Evolutionary conservation across 2,888 invertebrate genomes (phyloP).

Genomic region (Amiota minor): DNA sequence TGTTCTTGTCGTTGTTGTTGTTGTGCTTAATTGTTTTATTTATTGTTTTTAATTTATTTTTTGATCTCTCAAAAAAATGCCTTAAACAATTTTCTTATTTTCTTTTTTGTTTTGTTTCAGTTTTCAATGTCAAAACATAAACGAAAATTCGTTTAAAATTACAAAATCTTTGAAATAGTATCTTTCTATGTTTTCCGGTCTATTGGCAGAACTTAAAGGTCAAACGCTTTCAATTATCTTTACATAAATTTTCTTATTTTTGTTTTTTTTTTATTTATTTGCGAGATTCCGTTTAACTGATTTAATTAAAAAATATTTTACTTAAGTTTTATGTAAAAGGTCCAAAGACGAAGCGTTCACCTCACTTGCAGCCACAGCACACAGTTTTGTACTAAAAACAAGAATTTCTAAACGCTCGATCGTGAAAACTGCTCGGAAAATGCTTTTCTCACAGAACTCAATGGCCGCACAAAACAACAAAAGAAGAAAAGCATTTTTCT

Average conservation of each 20-base stretch:
- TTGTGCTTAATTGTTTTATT: constrained; percentile 34
- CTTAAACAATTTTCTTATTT: not conserved
- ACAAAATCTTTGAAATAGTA: constrained; percentile 44
- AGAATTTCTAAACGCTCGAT: constrained; percentile 9
- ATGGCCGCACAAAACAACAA: not conserved
- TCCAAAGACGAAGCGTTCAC: constrained; percentile 4
- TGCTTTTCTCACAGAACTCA: constrained; percentile 1
- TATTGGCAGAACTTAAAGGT: not conserved
- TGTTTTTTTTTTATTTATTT: constrained; percentile 37
- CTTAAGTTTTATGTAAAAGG: not conserved
- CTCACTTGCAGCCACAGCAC: constrained; percentile 3
- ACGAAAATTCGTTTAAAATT: constrained; percentile 53
- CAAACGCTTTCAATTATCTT: constrained; percentile 20
- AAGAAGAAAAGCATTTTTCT: constrained; percentile 18
- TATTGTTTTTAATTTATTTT: constrained; percentile 27
- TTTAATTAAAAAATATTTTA: constrained; percentile 17
- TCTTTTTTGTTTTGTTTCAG: not conserved
- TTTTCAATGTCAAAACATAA: constrained; percentile 58
- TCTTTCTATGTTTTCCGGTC: constrained; percentile 27
- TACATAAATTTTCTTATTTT: constrained; percentile 39
- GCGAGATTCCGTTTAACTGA: constrained; percentile 21
- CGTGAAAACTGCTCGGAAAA: constrained; percentile 25
- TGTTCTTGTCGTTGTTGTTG: not conserved
- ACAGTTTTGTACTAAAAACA: constrained; percentile 21
- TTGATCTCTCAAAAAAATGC: constrained; percentile 14